Percentiles rank a stretch among this genome's conserved stretches.
Conservation (phyloP, 2,113 vertebrate genomes). For the Alethe diademata region DNA sequence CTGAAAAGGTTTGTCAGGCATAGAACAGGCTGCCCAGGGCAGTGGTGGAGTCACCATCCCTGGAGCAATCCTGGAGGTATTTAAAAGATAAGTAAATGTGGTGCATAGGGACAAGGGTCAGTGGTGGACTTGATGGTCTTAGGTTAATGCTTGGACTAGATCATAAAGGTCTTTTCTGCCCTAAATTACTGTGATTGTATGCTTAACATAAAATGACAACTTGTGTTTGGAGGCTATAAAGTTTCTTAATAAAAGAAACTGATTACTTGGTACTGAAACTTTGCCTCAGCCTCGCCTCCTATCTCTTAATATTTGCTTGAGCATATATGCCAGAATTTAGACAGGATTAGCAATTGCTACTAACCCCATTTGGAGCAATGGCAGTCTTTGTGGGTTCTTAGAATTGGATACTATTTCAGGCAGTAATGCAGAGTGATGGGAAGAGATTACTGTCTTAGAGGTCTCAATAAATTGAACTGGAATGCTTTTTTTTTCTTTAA, state of each 20-base stretch:
- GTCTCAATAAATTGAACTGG: neutral
- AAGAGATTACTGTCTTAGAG: neutral
- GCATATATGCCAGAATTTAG: neutral
- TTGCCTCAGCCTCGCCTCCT: neutral
- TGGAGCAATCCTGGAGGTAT: neutral
- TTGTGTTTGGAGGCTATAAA: neutral
- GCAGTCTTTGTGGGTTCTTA: neutral
- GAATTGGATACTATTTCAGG: neutral
- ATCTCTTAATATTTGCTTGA: neutral
- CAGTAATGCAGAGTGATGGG: neutral
- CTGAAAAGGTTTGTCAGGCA: neutral
- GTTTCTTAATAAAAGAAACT: neutral
- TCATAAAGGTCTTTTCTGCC: neutral
- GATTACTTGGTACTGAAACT: neutral
- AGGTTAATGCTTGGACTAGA: neutral
- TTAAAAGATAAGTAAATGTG: neutral
- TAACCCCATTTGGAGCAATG: neutral
- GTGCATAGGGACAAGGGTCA: neutral
- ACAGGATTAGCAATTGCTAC: neutral
- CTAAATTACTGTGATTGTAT: neutral
- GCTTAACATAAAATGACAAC: neutral
- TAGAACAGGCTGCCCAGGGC: neutral
- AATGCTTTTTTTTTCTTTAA: accelerated
- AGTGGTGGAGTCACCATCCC: neutral
- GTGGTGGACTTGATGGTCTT: too few relatives aligned